Evolutionary conservation across 2,113 vertebrate genomes (phyloP).

Genomic region (Halichoerus grypus): DNA sequence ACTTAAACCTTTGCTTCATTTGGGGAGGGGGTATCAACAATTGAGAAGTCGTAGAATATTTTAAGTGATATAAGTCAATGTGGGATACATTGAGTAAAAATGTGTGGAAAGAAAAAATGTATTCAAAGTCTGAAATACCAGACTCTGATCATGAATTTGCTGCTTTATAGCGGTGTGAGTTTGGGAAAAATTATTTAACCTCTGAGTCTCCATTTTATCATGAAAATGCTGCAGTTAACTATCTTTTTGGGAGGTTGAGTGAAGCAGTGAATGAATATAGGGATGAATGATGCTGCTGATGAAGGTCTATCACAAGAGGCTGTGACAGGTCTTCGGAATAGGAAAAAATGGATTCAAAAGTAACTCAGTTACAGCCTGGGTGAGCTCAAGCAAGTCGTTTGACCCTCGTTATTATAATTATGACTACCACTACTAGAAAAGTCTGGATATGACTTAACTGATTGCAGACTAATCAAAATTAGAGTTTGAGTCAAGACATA

Average conservation of each 20-base stretch:
- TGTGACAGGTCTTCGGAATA: neutral
- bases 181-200: neutral
- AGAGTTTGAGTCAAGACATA: neutral
- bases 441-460: neutral
- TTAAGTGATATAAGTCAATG: neutral
- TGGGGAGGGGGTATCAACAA: neutral
- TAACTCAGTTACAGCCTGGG: neutral
- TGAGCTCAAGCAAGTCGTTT: neutral
- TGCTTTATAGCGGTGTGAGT: neutral
- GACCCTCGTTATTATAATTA: neutral
- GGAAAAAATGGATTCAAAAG: neutral
- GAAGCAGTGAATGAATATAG: neutral
- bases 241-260: neutral
- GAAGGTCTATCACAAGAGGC: neutral
- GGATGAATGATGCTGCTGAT: neutral
- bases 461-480: neutral
- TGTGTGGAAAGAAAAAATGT: neutral
- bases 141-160: neutral
- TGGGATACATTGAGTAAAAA: neutral
- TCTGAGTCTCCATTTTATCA: neutral
- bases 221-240: neutral
- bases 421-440: neutral
- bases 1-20: conserved; percentile 1
- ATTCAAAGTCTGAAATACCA: neutral
- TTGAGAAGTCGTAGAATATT: neutral